A percentile compares a stretch with the other conserved stretches of the same genome.
Conservation (phyloP, 2,113 vertebrate species). For the Protobothrops mucrosquamatus region DNA sequence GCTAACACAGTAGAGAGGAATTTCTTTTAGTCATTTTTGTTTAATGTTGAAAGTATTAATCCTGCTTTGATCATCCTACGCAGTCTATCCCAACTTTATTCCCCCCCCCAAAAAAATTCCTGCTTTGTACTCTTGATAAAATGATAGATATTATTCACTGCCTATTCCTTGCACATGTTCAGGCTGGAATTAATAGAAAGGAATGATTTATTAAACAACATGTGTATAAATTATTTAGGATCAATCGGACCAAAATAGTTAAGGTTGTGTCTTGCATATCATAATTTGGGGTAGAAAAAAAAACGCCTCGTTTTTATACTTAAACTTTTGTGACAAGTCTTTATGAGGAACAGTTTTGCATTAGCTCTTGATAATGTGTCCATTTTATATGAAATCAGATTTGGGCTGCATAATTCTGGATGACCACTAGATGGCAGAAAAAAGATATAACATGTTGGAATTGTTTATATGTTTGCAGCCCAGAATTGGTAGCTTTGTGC, state of each 20-base stretch:
- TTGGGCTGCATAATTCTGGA: background rate
- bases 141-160: slow-evolving; percentile 30
- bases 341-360: background rate
- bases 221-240: slow-evolving; percentile 29
- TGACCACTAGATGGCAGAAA: background rate
- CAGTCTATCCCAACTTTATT: slow-evolving; percentile 22
- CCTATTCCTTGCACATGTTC: slow-evolving; percentile 25
- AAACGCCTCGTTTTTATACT: background rate
- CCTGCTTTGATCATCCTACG: slow-evolving; percentile 46
- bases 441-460: background rate
- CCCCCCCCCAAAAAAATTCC: background rate
- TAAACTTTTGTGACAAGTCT: background rate
- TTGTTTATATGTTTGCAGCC: background rate
- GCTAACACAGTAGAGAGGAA: slow-evolving; percentile 41
- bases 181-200: slow-evolving; percentile 31
- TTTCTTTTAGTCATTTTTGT: slow-evolving; percentile 53
- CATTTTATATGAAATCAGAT: background rate
- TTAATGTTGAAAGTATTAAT: slow-evolving; percentile 44
- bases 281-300: background rate
- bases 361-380: background rate
- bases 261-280: slow-evolving; percentile 8
- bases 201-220: slow-evolving; percentile 29
- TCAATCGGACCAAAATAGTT: slow-evolving; percentile 15
- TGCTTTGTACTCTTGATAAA: slow-evolving; percentile 48
- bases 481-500: background rate